phyloP scores from a whole-genome alignment of 2,888 invertebrate genomes.

The Tinea semifulvella region DNA sequence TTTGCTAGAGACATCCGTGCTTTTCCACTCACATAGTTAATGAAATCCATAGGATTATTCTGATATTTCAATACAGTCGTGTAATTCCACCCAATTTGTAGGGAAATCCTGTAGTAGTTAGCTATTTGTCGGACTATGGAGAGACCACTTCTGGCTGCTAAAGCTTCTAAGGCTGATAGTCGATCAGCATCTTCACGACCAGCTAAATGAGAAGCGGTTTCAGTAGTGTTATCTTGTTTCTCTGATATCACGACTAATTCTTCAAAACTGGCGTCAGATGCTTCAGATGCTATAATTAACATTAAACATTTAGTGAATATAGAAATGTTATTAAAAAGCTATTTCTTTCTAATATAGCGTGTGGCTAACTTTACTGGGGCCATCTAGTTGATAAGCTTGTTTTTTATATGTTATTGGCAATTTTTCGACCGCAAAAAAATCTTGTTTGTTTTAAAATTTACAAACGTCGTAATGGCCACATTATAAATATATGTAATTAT shows the following conservation, averaged over 20 bases:
- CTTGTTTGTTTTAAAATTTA: no score
- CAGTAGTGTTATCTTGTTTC: slow-evolving; percentile 40
- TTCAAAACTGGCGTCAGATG: slow-evolving; percentile 56
- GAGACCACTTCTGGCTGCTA: slow-evolving; percentile 46
- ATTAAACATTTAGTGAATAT: no score
- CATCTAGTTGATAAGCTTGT: no score
- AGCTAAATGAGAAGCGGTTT: slow-evolving; percentile 39
- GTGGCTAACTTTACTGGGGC: no score
- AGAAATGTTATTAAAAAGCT: no score
- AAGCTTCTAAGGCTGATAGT: slow-evolving; percentile 47
- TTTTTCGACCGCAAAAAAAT: no score
- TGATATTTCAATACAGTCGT: slow-evolving; percentile 52
- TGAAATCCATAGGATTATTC: slow-evolving; percentile 50
- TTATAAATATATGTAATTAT: no score
- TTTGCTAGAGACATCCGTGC: slow-evolving; percentile 55
- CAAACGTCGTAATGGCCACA: no score
- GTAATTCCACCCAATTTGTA: slow-evolving; percentile 59
- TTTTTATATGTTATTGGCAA: no score
- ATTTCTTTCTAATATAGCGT: no score
- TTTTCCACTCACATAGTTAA: slow-evolving; percentile 53
- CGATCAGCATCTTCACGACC: slow-evolving; percentile 54
- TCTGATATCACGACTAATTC: slow-evolving; percentile 56
- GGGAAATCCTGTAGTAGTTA: slow-evolving; percentile 50
- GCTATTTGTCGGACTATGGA: slow-evolving; percentile 51
- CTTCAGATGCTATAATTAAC: slow-evolving; percentile 55